Percentiles rank a stretch among this genome's conserved stretches.
Conservation (phyloP, 2,888 invertebrate species). For the Plemyria rubiginata region DNA sequence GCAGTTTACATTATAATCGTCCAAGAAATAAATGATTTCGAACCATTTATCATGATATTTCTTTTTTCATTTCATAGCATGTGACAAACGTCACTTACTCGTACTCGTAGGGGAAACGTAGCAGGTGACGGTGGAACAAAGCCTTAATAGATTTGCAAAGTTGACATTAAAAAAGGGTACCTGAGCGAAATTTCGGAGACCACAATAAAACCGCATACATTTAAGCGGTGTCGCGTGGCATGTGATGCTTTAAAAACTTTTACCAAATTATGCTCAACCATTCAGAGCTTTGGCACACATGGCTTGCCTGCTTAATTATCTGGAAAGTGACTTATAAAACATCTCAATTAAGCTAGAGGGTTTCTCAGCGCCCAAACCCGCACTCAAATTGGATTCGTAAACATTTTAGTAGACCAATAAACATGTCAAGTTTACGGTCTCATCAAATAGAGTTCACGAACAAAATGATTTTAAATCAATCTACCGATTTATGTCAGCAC, state of each 20-base stretch:
- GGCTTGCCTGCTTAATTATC: conserved; percentile 56
- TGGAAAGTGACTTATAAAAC: conserved; percentile 46
- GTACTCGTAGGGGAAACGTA: conserved; percentile 38
- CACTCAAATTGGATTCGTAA: conserved; percentile 39
- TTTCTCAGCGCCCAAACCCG: conserved; percentile 36
- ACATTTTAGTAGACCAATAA: conserved; percentile 62
- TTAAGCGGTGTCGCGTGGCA: conserved; percentile 72
- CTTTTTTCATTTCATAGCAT: conserved; percentile 49
- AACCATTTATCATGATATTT: conserved; percentile 37
- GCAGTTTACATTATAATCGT: conserved; percentile 31
- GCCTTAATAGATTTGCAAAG: conserved; percentile 66
- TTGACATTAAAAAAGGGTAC: conserved; percentile 63
- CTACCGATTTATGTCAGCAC: conserved; percentile 63
- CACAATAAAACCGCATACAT: conserved; percentile 75
- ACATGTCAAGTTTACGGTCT: conserved; percentile 58
- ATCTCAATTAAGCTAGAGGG: conserved; percentile 37
- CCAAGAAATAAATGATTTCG: conserved; percentile 21
- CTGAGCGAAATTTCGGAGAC: conserved; percentile 70
- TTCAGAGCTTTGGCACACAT: conserved; percentile 62
- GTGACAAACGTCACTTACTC: conserved; percentile 48
- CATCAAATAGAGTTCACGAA: conserved; percentile 57
- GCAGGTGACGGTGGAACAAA: conserved; percentile 71
- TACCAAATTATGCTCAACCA: conserved; percentile 59
- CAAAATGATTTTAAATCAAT: conserved; percentile 70
- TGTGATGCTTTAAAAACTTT: conserved; percentile 62